Conservation (phyloP, 2,797 vertebrate genomes). For the Distichodus sexfasciatus region DNA sequence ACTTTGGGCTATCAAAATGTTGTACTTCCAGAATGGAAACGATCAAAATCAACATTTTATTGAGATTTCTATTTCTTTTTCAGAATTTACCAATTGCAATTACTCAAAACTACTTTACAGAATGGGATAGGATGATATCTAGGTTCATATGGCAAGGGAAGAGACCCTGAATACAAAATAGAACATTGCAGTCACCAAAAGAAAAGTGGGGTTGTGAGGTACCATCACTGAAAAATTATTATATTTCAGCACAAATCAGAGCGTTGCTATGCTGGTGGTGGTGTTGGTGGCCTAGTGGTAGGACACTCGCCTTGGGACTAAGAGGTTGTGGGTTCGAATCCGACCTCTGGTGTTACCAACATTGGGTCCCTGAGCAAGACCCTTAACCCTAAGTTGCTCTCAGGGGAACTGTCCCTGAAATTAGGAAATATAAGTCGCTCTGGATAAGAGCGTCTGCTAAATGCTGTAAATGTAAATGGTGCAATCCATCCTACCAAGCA, state of each 20-base stretch:
- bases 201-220: background rate
- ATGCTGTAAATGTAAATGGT: too few relatives aligned
- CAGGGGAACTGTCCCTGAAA: too few relatives aligned
- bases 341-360: too few relatives aligned
- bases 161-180: background rate
- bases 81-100: background rate
- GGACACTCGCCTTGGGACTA: too few relatives aligned
- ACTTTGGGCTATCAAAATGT: too few relatives aligned
- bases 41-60: conserved; percentile 5
- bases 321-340: too few relatives aligned
- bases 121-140: background rate
- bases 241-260: background rate
- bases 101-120: background rate
- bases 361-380: too few relatives aligned
- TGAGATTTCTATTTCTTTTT: conserved; percentile 2
- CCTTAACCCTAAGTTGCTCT: too few relatives aligned
- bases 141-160: background rate
- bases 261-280: background rate
- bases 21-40: background rate
- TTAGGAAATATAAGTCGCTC: too few relatives aligned
- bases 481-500: background rate
- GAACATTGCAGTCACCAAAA: background rate
- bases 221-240: background rate
- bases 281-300: too few relatives aligned
- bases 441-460: too few relatives aligned